Base-by-base conservation (phyloP, 2,797 vertebrate genomes). In the Labroides dimidiatus region DNA sequence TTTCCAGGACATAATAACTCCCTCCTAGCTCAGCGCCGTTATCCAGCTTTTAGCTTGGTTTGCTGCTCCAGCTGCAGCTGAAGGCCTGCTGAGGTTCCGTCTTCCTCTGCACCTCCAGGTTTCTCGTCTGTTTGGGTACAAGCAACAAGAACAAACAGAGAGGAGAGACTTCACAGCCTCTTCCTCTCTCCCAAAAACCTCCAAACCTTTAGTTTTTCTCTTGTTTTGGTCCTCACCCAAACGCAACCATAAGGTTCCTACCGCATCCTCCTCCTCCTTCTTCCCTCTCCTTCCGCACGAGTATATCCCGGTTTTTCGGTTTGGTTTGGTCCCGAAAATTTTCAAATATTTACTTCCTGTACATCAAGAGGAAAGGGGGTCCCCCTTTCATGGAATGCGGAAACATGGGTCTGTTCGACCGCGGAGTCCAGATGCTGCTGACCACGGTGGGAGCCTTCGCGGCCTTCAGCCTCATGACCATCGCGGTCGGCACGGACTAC, bases 351-450 rank as follows among this genome's bases (percentile, higher is more conserved):
- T 95, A 95, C 92, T 95, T 95, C 93, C 92, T 95, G 84, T 95
- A 95, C 90, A 93, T 95, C 89, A 95, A 95, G 89, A 93, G 93
- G 93, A 95, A 94, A 94, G 94, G 94, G 94, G 94, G 96, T 95
- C 95, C 96, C 96, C 97, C 97, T 96, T 98, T 98, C 97, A 96
- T 99, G 97, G 96, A 99, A 98, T 99, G 97, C 96, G 97, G 98
- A 95, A 99, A 96, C 96, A 99, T 99, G 98, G 98, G 96, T 94
- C 96, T 98, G 94, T 99, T 99, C 97, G 97, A 99, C 94, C 96
- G 97, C 95, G 96, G 97, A 95, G 96, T 99, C 94, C 97, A 99
- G 94, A 98, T 98, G 97, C 96, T 99, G 94, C 95, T 99, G 95
- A 99, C 97, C 94, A 99, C 97, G 92, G 97, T 99, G 95, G 98